Evolutionary conservation across 2,113 vertebrate genomes (phyloP), one percentile per base, ranked within the genome.

Genomic region (Atlantisia rogersi): DNA sequence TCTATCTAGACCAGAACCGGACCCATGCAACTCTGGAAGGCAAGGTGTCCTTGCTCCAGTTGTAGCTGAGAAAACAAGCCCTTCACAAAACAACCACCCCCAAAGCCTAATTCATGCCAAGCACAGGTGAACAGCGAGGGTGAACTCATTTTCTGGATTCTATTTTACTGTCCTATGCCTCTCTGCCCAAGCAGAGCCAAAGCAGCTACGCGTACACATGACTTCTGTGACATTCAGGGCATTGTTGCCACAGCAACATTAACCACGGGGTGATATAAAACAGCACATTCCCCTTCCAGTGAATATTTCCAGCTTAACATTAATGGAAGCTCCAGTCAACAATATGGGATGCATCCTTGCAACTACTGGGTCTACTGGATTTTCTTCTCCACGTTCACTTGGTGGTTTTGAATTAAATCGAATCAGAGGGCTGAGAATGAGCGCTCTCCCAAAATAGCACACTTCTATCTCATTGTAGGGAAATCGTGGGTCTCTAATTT

Each of bases 1-100:
- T 10, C 17, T 42, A 11, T 31, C 29, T 46, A 15, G 11, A 29
- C n/a, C 68, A 48, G n/a, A 42, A 42, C 9, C 12, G 18, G 37
- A 37, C 11, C 59, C 39, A 10, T 0, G 0, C 0, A 0, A 12
- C 56, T 32, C 6, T 0, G 32, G 12, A 70, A 20, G n/a, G 11
- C 19, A 29, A 53, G 44, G 32, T 4, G 7, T 12, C 48, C 55
- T 56, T n/a, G 3, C 11, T 42, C 64, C 6, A 9, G 9, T 29
- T 3, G 0, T 0, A 25, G 16, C 22, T 12, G 6, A 64, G 24
- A 59, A 73, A 5, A 35, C 26, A 37, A 88, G 39, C 5, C 24
- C 35, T 89, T 63, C 64, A 32, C 37, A 25, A 5, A 0, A 0
- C 31, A 22, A 26, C 3, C 6, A 15, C 40, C 18, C 10, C 20